phyloP scores from a whole-genome alignment of 2,797 vertebrate genomes.

The Acipenser oxyrinchus region DNA sequence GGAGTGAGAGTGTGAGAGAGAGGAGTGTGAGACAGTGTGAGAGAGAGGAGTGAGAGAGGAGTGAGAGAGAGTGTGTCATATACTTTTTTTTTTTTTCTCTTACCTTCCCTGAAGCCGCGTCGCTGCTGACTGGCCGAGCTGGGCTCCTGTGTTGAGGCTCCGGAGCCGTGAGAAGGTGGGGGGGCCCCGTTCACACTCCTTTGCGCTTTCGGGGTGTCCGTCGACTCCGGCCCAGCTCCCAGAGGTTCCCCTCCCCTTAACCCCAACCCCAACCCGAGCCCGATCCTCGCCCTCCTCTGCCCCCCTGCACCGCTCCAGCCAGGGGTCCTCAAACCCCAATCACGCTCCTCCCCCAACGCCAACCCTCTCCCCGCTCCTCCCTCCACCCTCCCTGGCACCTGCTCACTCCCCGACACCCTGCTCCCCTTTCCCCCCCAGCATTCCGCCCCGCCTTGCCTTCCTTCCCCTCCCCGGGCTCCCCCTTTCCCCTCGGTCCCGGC shows the following conservation, averaged over 20 bases:
- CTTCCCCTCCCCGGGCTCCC: constrained; percentile 56
- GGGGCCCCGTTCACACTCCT: neutral
- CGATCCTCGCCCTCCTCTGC: neutral
- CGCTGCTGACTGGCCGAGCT: neutral
- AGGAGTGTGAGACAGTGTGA: too few relatives aligned
- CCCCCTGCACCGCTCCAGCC: constrained; percentile 21
- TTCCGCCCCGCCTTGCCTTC: too few relatives aligned
- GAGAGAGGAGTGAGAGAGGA: too few relatives aligned
- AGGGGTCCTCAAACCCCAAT: constrained; percentile 15
- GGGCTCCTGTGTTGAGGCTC: neutral
- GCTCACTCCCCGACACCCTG: too few relatives aligned
- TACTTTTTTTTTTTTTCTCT: too few relatives aligned
- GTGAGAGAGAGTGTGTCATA: too few relatives aligned
- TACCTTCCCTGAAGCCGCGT: too few relatives aligned
- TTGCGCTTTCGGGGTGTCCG: neutral
- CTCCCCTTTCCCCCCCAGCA: too few relatives aligned
- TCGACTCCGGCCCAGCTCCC: neutral
- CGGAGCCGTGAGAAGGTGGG: neutral
- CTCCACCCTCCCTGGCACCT: too few relatives aligned
- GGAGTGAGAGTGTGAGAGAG: too few relatives aligned
- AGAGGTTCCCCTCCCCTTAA: constrained; percentile 27
- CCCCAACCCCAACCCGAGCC: constrained; percentile 1
- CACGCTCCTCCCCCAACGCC: neutral
- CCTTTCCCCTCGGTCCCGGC: constrained; percentile 60
- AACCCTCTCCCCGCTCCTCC: too few relatives aligned